Base-by-base conservation (phyloP, 1,140 invertebrate genomes). In the Patella vulgata region DNA sequence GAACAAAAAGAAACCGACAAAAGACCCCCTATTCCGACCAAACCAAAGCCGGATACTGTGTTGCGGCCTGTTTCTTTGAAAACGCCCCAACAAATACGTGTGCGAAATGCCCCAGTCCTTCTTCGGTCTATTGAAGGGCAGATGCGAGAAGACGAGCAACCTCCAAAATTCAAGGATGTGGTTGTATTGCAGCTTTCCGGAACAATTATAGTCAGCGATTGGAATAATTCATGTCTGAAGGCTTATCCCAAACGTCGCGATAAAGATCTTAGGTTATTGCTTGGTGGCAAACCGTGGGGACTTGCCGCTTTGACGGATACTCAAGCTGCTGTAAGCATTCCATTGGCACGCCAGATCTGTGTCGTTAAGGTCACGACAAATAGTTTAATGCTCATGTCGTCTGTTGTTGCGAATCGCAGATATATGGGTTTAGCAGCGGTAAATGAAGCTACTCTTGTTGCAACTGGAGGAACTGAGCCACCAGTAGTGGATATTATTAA, bases 171-270 rank as follows among this genome's bases (percentile, higher is more conserved):
- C 23, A 44, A 44, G 6, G 42, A 44, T 23, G 23, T 44, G n/a
- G 42, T 44, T 44, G 42, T 44, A 19, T 14, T 44, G 8, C n/a
- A 6, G n/a, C 42, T 19, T 6, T n/a, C 6, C 6, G 42, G 14
- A 11, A 23, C n/a, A 2, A 23, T 44, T 5, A 44, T 44, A 4
- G 42, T 44, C n/a, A 44, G n/a, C n/a, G 42, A 44, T 23, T 44
- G 42, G 42, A 44, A 44, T 23, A 44, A 44, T 23, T 23, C n/a
- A 17, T 44, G 42, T 8, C n/a, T 44, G 42, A 44, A 44, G 42
- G 42, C 42, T n/a, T 44, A 19, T 14, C 23, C n/a, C 42, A 44
- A 23, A n/a, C n/a, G 42, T 19, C 42, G 42, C 23, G 42, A 44
- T 14, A n/a, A 23, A 44, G 42, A 44, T 14, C n/a, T n/a, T 44